Base-by-base conservation (phyloP, 2,797 vertebrate genomes). In the Cuculus canorus region DNA sequence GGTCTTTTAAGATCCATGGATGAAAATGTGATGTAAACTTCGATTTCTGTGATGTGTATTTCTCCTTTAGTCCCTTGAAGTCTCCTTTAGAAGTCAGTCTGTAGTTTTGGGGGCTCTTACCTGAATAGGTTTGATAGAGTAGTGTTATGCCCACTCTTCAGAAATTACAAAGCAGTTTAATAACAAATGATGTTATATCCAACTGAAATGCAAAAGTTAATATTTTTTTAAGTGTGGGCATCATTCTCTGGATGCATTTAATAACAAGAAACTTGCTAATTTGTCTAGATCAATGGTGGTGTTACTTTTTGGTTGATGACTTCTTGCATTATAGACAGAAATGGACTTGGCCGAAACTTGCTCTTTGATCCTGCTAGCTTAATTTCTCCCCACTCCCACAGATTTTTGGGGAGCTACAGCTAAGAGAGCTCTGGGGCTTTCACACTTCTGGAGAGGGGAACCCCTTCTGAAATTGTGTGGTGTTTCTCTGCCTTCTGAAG, bases 371-470 rank as follows among this genome's bases (percentile, higher is more conserved):
- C 0, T 56, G 19, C 12, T 37, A 41, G 14, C 48, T 69, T 76
- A 33, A 33, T 65, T 13, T 82, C 22, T 73, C 28, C 37, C 16
- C 10, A 5, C 57, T 87, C 41, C 45, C 27, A 33, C 65, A 16
- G 1, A 50, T 90, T 83, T 73, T 47, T 30, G 4, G 4, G 48
- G 19, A 66, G 14, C 43, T 79, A 3, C 35, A 66, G 59, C 39
- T 56, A 25, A 87, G 64, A 48, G 30, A 1, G 11, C 18, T 63
- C 0, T 0, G 5, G 13, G 28, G 7, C 64, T 79, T 52, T 66
- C 2, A 2, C 27, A 13, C 77, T 79, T 57, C 1, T 43, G 13
- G 43, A 76, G 65, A 71, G 54, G 70, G 37, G 23, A 94, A 56
- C 43, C 32, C 63, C 30, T 80, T 61, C 41, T 57, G 43, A 47